Evolutionary conservation across 2,888 invertebrate species (phyloP), one percentile per base, ranked within the genome.

Genomic region (Xanthia icteritia): DNA sequence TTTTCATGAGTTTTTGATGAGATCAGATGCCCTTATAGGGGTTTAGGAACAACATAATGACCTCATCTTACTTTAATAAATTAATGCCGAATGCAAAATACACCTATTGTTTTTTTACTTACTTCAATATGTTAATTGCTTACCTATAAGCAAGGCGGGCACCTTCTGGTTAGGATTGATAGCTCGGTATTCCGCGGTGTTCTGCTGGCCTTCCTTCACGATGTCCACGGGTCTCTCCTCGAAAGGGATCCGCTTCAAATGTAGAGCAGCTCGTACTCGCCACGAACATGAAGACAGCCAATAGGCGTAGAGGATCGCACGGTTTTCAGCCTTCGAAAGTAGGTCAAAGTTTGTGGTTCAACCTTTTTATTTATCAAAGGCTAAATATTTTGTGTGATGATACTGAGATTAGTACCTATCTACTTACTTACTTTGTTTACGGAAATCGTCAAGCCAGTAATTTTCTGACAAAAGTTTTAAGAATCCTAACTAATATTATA

Each of bases 211-310:
- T 31, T 91, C 85, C 64, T 92, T 91, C 31, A 94, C 90, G 75
- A 97, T 95, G 87, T 97, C 96, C 15, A 97, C 91, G 2, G 86
- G 8, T 9, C 89, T 90, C 83, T 96, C 95, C 76, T 94, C 95
- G 83, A 92, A 96, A 0, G 93, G 88, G 6, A 97, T 90, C 15
- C 89, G 80, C 84, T 97, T 97, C 48, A 93, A 74, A 45, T 93
- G 90, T 71, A 97, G 88, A 0, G 94, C 96, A 0, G 95, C 95
- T 8, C 96, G 93, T 2, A 97, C 97, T 8, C 97, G 94, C 97
- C 97, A 97, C 0, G 97, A 94, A 87, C 97, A 97, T 0, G 97
- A 97, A 8, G 97, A 97, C 42, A 96, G 91, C 93, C 96, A 97
- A 89, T 95, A 97, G 0, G 96, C 97, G 90, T 97, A 97, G 36